Evolutionary conservation across 2,797 vertebrate species (phyloP), one percentile per base, ranked within the genome.

Genomic region (Spinus pinus): DNA sequence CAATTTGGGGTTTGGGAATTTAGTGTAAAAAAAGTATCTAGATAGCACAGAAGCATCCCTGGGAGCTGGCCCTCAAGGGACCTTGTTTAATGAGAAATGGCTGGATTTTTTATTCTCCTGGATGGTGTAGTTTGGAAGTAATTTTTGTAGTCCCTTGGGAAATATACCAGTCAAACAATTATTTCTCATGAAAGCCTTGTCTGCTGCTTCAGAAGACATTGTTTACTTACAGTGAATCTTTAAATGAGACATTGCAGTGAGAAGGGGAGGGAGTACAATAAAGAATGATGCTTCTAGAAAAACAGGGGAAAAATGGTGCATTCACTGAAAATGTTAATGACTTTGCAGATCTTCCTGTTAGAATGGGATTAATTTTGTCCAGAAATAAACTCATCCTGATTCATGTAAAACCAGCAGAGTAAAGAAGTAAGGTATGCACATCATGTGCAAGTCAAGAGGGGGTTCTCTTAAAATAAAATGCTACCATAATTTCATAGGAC

Each of bases 91-190:
- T 93, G 93, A 96, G 71, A 78, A 94, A 77, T 20, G 65, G 20
- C 57, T 93, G 49, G 14, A 13, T 31, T 75, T 77, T 88, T 89
- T 82, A 35, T 75, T 92, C 24, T 86, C n/a, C n/a, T 70, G 47
- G 37, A 91, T 81, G 70, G 41, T 69, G 67, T 81, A 30, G 81
- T 96, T 95, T 95, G 54, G 54, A 88, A 96, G 84, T 91, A 44
- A 58, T 83, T 93, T 95, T 47, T 80, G n/a, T 91, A n/a, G 12
- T 51, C 70, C 90, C 66, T 64, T 17, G 70, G 94, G 86, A 95
- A 97, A 93, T 91, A 83, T 8, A 66, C 22, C 18, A 95, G 24
- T 25, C 35, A 78, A 61, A 66, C 41, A 81, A 91, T 50, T 88
- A 73, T 62, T 83, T 75, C 51, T 77, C 51, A 88, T 93, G 35